A percentile compares a stretch with the other conserved stretches of the same genome.
phyloP scores from a whole-genome alignment of 2,888 invertebrate species.

The Capitulum mitella region DNA sequence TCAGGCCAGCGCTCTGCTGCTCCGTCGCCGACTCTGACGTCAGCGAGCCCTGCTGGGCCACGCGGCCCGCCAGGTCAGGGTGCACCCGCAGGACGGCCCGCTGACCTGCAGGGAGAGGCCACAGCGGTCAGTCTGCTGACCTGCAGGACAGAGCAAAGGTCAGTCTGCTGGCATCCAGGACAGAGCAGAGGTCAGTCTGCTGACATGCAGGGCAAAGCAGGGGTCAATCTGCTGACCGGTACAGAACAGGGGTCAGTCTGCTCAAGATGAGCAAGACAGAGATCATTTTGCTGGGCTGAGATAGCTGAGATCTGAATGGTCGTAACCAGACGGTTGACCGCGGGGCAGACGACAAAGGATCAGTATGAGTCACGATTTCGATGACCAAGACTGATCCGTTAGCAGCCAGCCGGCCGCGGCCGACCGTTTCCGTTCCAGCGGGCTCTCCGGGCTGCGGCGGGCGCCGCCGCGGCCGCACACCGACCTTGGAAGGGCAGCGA shows the following conservation, averaged over 20 bases:
- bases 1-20: conserved; percentile 53
- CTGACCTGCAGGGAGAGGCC: conserved; percentile 33
- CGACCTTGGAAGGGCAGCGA: conserved; percentile 33
- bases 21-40: conserved; percentile 55
- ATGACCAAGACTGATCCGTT: too few species aligned
- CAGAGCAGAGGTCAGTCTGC: not conserved
- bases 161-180: not conserved
- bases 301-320: not conserved
- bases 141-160: not conserved
- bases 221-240: too few species aligned
- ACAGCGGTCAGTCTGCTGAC: not conserved
- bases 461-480: not conserved
- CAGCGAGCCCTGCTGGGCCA: conserved; percentile 50
- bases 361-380: too few species aligned
- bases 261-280: too few species aligned
- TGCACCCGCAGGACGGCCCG: conserved; percentile 50
- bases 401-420: too few species aligned
- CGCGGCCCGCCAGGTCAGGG: conserved; percentile 55
- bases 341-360: too few species aligned
- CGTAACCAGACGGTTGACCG: too few species aligned
- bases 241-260: too few species aligned
- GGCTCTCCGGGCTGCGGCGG: not conserved
- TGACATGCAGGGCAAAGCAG: too few species aligned
- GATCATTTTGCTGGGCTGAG: not conserved
- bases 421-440: not conserved